phyloP scores from a whole-genome alignment of 2,888 invertebrate genomes.

The Nebria salina region DNA sequence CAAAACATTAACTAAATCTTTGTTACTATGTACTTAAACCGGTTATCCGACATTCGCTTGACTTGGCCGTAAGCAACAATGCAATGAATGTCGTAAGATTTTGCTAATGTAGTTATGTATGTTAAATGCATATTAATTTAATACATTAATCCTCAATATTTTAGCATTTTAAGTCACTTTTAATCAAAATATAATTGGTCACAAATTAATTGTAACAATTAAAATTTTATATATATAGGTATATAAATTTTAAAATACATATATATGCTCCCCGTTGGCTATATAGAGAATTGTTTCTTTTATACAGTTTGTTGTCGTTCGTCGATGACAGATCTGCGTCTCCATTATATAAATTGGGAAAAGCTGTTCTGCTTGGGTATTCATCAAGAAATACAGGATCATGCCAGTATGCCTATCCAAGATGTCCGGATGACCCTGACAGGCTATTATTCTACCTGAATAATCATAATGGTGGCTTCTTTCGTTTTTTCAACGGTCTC shows the following conservation, averaged over 20 bases:
- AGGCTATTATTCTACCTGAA: constrained; percentile 81
- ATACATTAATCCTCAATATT: too few relatives aligned
- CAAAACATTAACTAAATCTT: constrained; percentile 1
- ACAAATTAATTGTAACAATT: too few relatives aligned
- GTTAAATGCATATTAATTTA: too few relatives aligned
- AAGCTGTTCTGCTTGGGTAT: constrained; percentile 79
- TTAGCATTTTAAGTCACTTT: too few relatives aligned
- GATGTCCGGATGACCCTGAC: constrained; percentile 78
- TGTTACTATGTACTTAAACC: background rate
- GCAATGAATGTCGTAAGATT: background rate
- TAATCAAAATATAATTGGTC: too few relatives aligned
- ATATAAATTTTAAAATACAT: background rate
- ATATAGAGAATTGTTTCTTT: background rate
- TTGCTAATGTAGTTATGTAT: background rate
- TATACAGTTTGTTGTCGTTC: constrained; percentile 68
- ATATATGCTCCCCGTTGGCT: background rate
- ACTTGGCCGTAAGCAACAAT: too few relatives aligned
- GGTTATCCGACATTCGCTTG: background rate
- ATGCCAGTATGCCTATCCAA: constrained; percentile 74
- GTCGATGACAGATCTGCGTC: constrained; percentile 67
- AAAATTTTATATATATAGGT: constrained; percentile 25
- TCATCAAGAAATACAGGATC: constrained; percentile 67
- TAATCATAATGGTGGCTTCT: constrained; percentile 88
- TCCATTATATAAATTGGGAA: constrained; percentile 77
- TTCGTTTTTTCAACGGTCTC: constrained; percentile 74